Conservation (phyloP, 2,888 invertebrate species). For the Creontiades dilutus region DNA sequence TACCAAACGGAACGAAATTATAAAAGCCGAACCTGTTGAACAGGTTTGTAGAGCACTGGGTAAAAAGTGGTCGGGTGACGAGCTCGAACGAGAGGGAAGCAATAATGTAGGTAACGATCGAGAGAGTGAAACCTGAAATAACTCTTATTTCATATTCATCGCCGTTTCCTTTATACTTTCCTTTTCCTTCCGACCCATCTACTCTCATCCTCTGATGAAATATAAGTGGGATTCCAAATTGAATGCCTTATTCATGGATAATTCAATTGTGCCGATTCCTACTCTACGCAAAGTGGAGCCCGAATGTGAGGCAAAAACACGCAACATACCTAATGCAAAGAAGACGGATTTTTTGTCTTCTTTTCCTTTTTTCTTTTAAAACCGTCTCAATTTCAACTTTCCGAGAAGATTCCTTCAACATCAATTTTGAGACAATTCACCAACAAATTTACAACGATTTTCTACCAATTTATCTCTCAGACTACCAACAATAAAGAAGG, state of each 20-base stretch:
- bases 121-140: constrained; percentile 27
- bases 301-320: too few relatives aligned
- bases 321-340: too few relatives aligned
- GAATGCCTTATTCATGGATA: background rate
- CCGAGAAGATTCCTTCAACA: too few relatives aligned
- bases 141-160: constrained; percentile 35
- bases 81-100: background rate
- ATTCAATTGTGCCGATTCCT: background rate
- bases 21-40: background rate
- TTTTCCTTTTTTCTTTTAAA: too few relatives aligned
- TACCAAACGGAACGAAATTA: background rate
- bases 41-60: background rate
- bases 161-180: background rate
- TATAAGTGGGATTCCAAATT: background rate
- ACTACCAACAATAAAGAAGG: too few relatives aligned
- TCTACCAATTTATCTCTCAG: too few relatives aligned
- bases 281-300: too few relatives aligned
- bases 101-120: constrained; percentile 17
- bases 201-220: background rate
- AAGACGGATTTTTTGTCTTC: too few relatives aligned
- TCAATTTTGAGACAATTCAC: too few relatives aligned
- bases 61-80: background rate
- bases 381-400: too few relatives aligned
- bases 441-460: too few relatives aligned
- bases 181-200: background rate